Percentiles rank a stretch among this genome's conserved stretches.
These are phyloP conservation scores for Brenthis hecate DNA, from an alignment of 2,888 invertebrate species.

Conservation along the genomic window DNA sequence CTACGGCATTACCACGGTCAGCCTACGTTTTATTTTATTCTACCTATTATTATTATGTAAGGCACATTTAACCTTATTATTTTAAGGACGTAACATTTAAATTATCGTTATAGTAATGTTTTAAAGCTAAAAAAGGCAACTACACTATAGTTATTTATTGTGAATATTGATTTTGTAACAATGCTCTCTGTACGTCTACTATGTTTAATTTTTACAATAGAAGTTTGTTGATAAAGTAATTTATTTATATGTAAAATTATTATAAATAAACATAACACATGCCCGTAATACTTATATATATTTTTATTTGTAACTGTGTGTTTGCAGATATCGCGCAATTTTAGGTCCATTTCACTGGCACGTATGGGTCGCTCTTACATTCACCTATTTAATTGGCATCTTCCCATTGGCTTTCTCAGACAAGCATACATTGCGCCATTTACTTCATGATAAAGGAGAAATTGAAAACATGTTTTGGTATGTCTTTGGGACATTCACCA, in stretches of 20 bases:
- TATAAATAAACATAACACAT: too few relatives aligned
- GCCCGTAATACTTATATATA: too few relatives aligned
- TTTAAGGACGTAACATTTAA: too few relatives aligned
- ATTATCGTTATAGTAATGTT: too few relatives aligned
- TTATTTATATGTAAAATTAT: neutral
- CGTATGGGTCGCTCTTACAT: slow-evolving; percentile 88
- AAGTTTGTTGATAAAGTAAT: neutral
- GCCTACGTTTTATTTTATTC: neutral
- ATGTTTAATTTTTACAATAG: neutral
- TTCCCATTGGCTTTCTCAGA: slow-evolving; percentile 89
- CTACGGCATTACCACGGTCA: slow-evolving; percentile 89
- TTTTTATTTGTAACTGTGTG: neutral
- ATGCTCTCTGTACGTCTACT: too few relatives aligned
- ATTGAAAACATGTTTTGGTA: slow-evolving; percentile 94
- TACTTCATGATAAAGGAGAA: slow-evolving; percentile 86
- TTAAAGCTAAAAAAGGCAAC: too few relatives aligned
- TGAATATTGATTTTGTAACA: too few relatives aligned
- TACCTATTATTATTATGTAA: neutral
- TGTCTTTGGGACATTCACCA: slow-evolving; percentile 92
- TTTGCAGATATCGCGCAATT: slow-evolving; percentile 88
- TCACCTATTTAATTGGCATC: slow-evolving; percentile 87
- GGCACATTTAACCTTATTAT: too few relatives aligned
- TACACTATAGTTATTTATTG: too few relatives aligned
- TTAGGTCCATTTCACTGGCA: slow-evolving; percentile 92
- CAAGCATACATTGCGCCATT: slow-evolving; percentile 84